Evolutionary conservation across 2,113 vertebrate genomes (phyloP), one percentile per base, ranked within the genome.

Genomic region (Speoplatyrhinus poulsoni): DNA sequence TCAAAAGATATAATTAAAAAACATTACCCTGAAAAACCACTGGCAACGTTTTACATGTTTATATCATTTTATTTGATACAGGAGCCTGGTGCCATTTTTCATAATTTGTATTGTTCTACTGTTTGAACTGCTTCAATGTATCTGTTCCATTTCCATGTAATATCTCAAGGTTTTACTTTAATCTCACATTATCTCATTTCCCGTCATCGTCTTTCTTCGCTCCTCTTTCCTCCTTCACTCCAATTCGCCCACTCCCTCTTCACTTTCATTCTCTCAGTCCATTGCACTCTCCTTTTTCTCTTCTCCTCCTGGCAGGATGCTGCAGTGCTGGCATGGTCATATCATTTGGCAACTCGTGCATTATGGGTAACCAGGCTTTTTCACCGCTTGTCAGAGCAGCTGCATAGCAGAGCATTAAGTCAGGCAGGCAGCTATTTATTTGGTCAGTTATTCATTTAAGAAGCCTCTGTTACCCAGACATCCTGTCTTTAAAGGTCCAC

Each of bases 351-450:
- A 69, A 73, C 62, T 61, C 0, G 4, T 61, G 53, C 26, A 1
- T 75, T 59, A 46, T 9, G 75, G 84, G 57, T 73, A 82, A 63
- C 69, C 16, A 36, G 62, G 77, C 57, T 67, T 84, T 80, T 81
- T 81, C 82, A 67, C 73, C 63, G 62, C 53, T 59, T 73, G 73
- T 71, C 58, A 36, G 59, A 84, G 62, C 76, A 79, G 71, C 83
- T 89, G 82, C 69, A 67, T 49, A 67, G 52, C 19, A 50, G 46
- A 50, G 16, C 62, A 76, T 72, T 47, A 71, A 49, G 17, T 72
- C 60, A 61, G 46, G 60, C 57, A 61, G 13, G 15, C 12, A 50
- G 62, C 33, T 13, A 62, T 62, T 60, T 60, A 62, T 63, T 57
- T 46, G 59, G 10, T 50, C 11, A 13, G 13, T 50, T 11, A 50